Percentiles rank a stretch among this genome's conserved stretches.
These are phyloP conservation scores for Parnassius glacialis DNA, from an alignment of 2,888 invertebrate species.

Conservation along the genomic window DNA sequence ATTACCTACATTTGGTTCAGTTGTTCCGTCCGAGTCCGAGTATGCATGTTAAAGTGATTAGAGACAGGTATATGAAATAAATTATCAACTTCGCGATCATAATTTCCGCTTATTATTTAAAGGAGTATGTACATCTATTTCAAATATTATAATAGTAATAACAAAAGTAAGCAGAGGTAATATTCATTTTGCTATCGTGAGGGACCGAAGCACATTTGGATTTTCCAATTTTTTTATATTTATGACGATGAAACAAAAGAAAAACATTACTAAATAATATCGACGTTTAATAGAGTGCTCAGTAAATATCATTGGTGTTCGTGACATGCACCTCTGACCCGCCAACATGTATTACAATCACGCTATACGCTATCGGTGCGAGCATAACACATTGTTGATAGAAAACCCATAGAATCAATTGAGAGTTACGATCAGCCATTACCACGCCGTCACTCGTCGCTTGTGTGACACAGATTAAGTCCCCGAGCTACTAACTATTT, in stretches of 20 bases:
- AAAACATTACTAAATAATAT: no score
- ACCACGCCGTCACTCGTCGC: conserved; percentile 20
- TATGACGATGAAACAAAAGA: no score
- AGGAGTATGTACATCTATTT: no score
- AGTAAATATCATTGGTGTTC: neutral
- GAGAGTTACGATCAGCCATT: conserved; percentile 32
- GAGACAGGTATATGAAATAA: no score
- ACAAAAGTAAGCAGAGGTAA: no score
- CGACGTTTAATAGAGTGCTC: neutral
- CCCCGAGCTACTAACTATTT: conserved; percentile 3
- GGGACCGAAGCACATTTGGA: neutral
- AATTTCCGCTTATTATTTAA: no score
- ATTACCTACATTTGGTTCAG: no score
- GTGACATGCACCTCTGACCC: conserved; percentile 2
- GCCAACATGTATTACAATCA: conserved; percentile 17
- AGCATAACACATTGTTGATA: conserved; percentile 34
- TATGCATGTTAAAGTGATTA: no score
- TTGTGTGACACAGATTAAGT: neutral
- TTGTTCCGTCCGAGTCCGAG: no score
- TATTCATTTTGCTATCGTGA: neutral
- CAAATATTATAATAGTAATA: no score
- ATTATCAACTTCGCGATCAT: no score
- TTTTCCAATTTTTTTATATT: no score
- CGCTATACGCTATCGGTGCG: conserved; percentile 6
- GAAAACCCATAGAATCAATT: conserved; percentile 55